Percentiles rank a stretch among this genome's conserved stretches.
Conservation (phyloP, 2,888 invertebrate genomes). For the Sarcophaga caerulescens region DNA sequence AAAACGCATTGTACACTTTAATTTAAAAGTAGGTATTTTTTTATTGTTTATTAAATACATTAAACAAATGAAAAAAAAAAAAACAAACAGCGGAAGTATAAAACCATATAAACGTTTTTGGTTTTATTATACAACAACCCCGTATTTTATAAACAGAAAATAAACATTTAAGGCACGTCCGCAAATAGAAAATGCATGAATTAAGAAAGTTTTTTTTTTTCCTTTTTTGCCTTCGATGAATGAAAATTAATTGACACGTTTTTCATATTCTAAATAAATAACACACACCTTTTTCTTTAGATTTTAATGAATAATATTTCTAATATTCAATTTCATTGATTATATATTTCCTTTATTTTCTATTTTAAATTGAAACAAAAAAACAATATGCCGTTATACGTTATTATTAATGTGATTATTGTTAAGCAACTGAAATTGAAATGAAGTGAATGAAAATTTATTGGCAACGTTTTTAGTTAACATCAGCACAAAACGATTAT, state of each 20-base stretch:
- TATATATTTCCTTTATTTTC: constrained; percentile 9
- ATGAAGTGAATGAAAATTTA: constrained; percentile 65
- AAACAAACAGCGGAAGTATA: constrained; percentile 59
- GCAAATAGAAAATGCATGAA: constrained; percentile 18
- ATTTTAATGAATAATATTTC: constrained; percentile 2
- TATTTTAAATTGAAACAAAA: neutral
- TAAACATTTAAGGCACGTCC: constrained; percentile 58
- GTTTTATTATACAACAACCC: constrained; percentile 19
- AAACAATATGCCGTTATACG: constrained; percentile 41
- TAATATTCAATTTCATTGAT: constrained; percentile 8
- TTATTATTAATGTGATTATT: constrained; percentile 54
- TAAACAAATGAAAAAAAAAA: neutral
- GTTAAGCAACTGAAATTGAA: constrained; percentile 59
- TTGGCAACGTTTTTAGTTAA: constrained; percentile 56
- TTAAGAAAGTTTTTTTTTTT: constrained; percentile 22
- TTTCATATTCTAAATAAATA: constrained; percentile 4
- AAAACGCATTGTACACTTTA: neutral
- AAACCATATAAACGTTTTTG: constrained; percentile 57
- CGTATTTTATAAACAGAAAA: constrained; percentile 7
- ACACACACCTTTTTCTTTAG: constrained; percentile 38
- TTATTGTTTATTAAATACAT: constrained; percentile 16
- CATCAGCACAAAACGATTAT: neutral
- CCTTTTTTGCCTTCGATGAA: constrained; percentile 7
- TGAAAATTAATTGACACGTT: constrained; percentile 40
- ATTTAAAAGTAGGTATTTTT: neutral